phyloP scores from a whole-genome alignment of 2,113 vertebrate species.

The Hylia prasina region DNA sequence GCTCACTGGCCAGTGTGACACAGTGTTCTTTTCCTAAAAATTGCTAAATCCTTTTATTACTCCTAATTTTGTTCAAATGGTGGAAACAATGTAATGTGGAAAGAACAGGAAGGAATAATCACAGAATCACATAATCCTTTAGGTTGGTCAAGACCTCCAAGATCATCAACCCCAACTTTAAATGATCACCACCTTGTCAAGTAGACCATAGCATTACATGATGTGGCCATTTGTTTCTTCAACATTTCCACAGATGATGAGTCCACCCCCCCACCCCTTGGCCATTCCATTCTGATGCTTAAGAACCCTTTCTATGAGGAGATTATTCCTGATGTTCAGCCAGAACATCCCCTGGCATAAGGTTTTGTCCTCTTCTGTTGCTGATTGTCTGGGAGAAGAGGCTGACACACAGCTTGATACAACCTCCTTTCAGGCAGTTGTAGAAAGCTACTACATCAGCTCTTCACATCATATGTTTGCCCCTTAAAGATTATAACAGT shows the following conservation, averaged over 20 bases:
- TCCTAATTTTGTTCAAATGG: not conserved
- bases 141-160: not conserved
- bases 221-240: not conserved
- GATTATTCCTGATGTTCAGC: not conserved
- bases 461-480: not conserved
- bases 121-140: not conserved
- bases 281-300: not conserved
- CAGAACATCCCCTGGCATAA: not conserved
- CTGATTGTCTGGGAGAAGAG: not conserved
- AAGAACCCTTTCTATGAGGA: not conserved
- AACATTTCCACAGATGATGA: not conserved
- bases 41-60: not conserved
- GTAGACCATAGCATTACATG: not conserved
- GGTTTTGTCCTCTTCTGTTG: fast-evolving
- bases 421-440: not conserved
- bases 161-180: not conserved
- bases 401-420: no score
- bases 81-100: not conserved
- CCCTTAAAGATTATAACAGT: not conserved
- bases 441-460: not conserved
- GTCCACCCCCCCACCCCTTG: not conserved
- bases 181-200: not conserved
- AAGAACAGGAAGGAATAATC: not conserved
- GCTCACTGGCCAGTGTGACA: not conserved
- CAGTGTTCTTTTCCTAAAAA: not conserved